Evolutionary conservation across 2,888 invertebrate species (phyloP), one percentile per base, ranked within the genome.

Genomic region (Drosophila paramelanica): DNA sequence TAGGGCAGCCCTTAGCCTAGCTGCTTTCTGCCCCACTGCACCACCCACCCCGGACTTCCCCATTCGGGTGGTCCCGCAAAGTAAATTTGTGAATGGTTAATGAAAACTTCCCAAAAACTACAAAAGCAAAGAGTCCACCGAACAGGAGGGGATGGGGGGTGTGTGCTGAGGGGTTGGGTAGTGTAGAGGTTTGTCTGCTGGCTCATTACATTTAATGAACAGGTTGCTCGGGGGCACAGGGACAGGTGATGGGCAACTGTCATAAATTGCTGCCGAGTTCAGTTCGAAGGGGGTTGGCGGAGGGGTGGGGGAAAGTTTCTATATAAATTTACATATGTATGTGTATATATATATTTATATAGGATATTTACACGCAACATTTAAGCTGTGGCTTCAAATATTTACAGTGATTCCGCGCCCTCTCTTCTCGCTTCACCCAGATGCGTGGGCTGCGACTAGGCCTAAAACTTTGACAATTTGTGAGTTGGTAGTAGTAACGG

Each of bases 61-160:
- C n/a, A 23, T 14, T 20, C 23, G 41, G 56, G 42, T 51, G 41
- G 53, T 42, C 62, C 90, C 90, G 64, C 90, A 89, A 89, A 76
- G 82, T 77, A 90, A 88, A 89, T 90, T 90, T 90, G 89, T 88
- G 87, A 88, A 90, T 89, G 91, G 91, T 90, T 90, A 89, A 89
- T 88, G 86, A 82, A 85, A 88, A 87, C 83, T 86, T 88, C 47
- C 57, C 50, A 59, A 51, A 69, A 14, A 11, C 42, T 53, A 43
- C 33, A 33, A 23, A 25, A 52, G 25, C 13, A 27, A 17, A 56
- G 64, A 61, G 39, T 57, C 36, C 51, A 41, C 33, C 27, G 58
- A 53, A 60, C 49, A 2, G 3, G 25, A 14, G 20, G 23, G n/a
- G 38, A 10, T 2, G 31, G 3, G 17, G 33, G 64, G 55, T 27